Conservation (phyloP, 2,113 vertebrate genomes). For the Corydoras sp. region DNA sequence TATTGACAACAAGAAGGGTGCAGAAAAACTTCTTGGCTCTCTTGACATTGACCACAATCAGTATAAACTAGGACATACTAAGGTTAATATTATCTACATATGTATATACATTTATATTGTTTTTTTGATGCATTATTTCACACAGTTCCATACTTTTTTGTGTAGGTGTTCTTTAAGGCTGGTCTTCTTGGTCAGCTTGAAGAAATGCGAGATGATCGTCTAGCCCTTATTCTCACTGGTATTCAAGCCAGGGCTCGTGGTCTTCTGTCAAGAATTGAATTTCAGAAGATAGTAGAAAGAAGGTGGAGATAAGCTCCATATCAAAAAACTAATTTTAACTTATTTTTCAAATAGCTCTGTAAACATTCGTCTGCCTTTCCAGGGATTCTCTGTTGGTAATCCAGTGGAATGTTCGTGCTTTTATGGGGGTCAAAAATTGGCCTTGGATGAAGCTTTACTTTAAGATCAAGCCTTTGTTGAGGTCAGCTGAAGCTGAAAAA, state of each 20-base stretch:
- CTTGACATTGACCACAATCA: constrained; percentile 55
- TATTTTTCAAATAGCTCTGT: background rate
- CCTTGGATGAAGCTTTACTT: constrained; percentile 81
- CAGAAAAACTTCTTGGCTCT: constrained; percentile 56
- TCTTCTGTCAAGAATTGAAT: constrained; percentile 76
- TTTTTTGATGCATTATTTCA: background rate
- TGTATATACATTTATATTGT: background rate
- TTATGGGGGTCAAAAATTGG: constrained; percentile 82
- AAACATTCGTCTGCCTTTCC: background rate
- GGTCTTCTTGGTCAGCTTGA: constrained; percentile 60
- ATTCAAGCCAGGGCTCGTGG: constrained; percentile 75
- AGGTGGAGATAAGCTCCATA: constrained; percentile 47
- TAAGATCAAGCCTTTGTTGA: constrained; percentile 78
- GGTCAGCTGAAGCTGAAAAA: constrained; percentile 72
- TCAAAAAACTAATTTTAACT: background rate
- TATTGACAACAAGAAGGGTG: constrained; percentile 55
- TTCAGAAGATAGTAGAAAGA: constrained; percentile 78
- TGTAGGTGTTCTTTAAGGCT: constrained; percentile 56
- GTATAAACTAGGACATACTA: constrained; percentile 56
- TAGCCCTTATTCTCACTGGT: constrained; percentile 78
- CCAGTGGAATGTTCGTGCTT: constrained; percentile 76
- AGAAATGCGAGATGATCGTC: constrained; percentile 72
- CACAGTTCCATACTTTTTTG: background rate
- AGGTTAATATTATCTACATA: constrained; percentile 35
- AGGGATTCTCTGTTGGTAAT: constrained; percentile 40